Evolutionary conservation across 2,888 invertebrate species (phyloP), one percentile per base, ranked within the genome.

Genomic region (Heliconius erato): DNA sequence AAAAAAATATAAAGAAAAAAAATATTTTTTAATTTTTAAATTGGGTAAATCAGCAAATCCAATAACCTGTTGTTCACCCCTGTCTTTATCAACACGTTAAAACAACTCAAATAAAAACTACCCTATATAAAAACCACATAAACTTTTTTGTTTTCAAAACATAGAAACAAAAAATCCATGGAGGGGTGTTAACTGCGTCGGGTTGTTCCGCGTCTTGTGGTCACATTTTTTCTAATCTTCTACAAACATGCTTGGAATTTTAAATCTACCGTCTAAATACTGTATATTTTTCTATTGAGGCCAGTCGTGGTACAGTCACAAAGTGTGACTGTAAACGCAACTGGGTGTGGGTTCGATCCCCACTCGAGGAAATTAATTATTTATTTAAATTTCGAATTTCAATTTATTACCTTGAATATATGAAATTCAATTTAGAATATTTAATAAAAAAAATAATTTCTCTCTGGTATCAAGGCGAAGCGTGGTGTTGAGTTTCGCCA

Each of bases 101-200:
- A 91, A 92, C 91, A 94, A 95, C 91, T 94, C 83, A 80, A 87
- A 93, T 88, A 94, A 94, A 94, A 93, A 92, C 90, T 84, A 87
- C 85, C 85, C 84, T 85, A 86, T 88, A 92, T 89, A 94, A 94
- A 94, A 94, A 94, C 94, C 90, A 87, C 92, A 90, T 87, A 89
- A 81, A 85, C 86, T 91, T 93, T 63, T 93, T 90, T 93, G 91
- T 93, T 91, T 89, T 88, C 89, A 90, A n/a, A 91, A 92, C 89
- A 40, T n/a, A 89, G 85, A 84, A 84, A 89, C 88, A 91, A 92
- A 92, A 93, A 92, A 91, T 86, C 76, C 81, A 88, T 86, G 84
- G 89, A 88, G 88, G 92, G 92, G 94, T 93, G 94, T 93, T 92
- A 94, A 93, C 91, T 90, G 89, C 68, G 82, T 67, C 90, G 89